These are phyloP conservation scores for Planiliza haematocheilus DNA, from an alignment of 2,113 vertebrate genomes.

Conservation along the genomic window DNA sequence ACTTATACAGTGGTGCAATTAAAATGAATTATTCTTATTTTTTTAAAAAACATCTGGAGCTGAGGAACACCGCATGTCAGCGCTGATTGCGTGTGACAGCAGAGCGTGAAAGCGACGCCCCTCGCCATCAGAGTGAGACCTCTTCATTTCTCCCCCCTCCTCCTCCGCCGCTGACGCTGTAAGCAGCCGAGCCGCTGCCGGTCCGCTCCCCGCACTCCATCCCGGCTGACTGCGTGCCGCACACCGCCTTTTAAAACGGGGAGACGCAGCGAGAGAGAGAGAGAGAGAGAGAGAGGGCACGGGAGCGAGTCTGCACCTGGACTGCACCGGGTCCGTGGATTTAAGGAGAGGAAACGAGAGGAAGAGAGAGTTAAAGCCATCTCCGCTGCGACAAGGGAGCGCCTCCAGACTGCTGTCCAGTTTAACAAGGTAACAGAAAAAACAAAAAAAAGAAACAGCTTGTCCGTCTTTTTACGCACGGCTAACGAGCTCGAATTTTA, in stretches of 20 bases:
- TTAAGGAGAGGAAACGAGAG: not conserved
- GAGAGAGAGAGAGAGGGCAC: not conserved
- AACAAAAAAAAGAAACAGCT: not conserved
- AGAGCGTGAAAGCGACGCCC: not conserved
- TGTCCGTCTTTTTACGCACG: conserved; percentile 17
- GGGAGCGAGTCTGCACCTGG: conserved; percentile 5
- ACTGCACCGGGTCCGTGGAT: conserved; percentile 34
- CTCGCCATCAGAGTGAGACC: conserved; percentile 48
- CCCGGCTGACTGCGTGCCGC: conserved; percentile 44
- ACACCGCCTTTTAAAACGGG: not conserved
- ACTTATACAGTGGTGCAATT: too few species aligned
- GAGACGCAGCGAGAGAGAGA: conserved; percentile 8
- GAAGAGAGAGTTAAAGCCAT: conserved; percentile 4
- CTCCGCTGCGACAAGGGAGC: conserved; percentile 24
- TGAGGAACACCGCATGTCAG: not conserved
- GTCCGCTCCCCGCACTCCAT: conserved; percentile 29
- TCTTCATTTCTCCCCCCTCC: not conserved
- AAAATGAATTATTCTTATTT: too few species aligned
- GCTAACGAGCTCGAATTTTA: not conserved
- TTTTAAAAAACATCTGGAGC: not conserved
- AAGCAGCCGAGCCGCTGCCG: conserved; percentile 40
- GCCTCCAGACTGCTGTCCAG: conserved; percentile 29
- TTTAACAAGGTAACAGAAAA: conserved; percentile 42
- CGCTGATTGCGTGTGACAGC: not conserved
- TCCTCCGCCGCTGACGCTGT: conserved; percentile 49